Conservation (phyloP, 2,797 vertebrate genomes). For the Hoplostethus atlanticus region DNA sequence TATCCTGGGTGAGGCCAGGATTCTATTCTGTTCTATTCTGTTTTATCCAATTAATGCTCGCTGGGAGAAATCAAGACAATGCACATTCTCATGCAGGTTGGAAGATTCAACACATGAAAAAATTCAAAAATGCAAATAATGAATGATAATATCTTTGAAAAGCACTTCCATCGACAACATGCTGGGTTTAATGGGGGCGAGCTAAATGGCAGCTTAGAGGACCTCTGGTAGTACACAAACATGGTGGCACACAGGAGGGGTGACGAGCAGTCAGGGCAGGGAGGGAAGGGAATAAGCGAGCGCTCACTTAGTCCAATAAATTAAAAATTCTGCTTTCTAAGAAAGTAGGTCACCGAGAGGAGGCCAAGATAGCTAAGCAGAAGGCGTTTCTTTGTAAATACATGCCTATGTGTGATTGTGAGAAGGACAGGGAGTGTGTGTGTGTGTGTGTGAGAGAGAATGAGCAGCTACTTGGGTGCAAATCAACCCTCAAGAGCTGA, state of each 20-base stretch:
- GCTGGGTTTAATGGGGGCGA: slow-evolving; percentile 2
- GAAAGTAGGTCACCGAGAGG: slow-evolving; percentile 73
- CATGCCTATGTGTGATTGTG: slow-evolving; percentile 19
- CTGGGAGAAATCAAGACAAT: background rate
- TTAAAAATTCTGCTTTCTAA: slow-evolving; percentile 56
- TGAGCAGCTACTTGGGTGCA: background rate
- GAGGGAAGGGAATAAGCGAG: slow-evolving; percentile 41
- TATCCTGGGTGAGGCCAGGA: no score
- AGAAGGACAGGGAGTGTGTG: background rate
- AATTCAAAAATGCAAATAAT: slow-evolving; percentile 24
- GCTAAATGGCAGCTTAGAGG: slow-evolving; percentile 31
- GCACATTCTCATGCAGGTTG: background rate
- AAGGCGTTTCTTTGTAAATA: slow-evolving; percentile 32
- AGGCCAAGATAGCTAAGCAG: slow-evolving; percentile 57
- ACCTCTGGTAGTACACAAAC: slow-evolving; percentile 32
- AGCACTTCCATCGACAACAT: slow-evolving; percentile 24
- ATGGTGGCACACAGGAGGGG: background rate
- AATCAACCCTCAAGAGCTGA: slow-evolving; percentile 2
- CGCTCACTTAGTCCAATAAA: slow-evolving; percentile 60
- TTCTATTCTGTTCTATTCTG: no score
- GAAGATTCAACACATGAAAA: slow-evolving; percentile 1
- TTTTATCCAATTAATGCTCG: background rate
- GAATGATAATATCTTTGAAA: slow-evolving; percentile 11
- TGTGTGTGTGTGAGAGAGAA: background rate
- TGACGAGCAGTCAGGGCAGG: slow-evolving; percentile 24